Evolutionary conservation across 2,113 vertebrate species (phyloP).

Genomic region (Albula glossodonta): DNA sequence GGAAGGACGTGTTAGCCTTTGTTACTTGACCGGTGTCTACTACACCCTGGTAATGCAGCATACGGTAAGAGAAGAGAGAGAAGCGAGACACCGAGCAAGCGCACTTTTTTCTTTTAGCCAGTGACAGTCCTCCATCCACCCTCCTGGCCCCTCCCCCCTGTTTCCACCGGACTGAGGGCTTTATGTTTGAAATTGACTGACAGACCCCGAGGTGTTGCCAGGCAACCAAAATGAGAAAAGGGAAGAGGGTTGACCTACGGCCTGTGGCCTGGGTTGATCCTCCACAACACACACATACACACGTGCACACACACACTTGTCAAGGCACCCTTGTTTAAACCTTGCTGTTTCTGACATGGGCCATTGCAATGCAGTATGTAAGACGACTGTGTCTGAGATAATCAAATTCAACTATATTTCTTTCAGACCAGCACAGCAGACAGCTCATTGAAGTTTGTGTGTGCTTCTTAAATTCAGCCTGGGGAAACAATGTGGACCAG

Average conservation of each 20-base stretch:
- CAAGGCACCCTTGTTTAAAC: no score
- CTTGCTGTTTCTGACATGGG: no score
- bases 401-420: not conserved
- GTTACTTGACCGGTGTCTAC: not conserved
- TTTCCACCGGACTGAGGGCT: not conserved
- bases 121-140: not conserved
- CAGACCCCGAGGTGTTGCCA: slow-evolving; percentile 46
- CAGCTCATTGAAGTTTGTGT: not conserved
- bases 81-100: not conserved
- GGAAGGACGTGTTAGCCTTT: no score
- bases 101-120: slow-evolving; percentile 10
- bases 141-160: slow-evolving; percentile 30
- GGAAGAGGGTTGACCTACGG: slow-evolving; percentile 49
- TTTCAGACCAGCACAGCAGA: not conserved
- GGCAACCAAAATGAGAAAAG: slow-evolving; percentile 41
- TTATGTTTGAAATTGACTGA: slow-evolving; percentile 35
- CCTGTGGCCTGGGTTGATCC: slow-evolving; percentile 27
- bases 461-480: no score
- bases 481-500: not conserved
- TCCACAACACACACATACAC: no score
- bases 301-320: no score
- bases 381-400: not conserved
- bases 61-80: not conserved
- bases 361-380: not conserved
- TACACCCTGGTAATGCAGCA: not conserved